Base-by-base conservation (phyloP, 92 coral and sea anemone species). In the Nematostella vectensis region DNA sequence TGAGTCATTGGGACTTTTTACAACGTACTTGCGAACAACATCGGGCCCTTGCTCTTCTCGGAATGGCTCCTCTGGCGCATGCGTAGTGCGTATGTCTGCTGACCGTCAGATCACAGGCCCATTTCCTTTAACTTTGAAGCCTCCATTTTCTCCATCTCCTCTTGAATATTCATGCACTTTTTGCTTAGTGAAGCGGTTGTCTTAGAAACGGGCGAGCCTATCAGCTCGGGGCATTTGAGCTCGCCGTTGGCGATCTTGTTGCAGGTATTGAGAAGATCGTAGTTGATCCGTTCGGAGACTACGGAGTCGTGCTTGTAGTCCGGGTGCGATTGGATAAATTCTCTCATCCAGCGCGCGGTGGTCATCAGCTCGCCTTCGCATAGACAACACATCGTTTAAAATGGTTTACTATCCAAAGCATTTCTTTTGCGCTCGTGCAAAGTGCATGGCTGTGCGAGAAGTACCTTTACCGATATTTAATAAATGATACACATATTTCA, bases 291-390 rank as follows among this genome's bases (percentile, higher is more conserved):
- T 28, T 91, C 98, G 19, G 67, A 70, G 57, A 91, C 82, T 13
- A 91, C 88, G 0, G 98, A 91, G 74, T 86, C 98, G 26, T 82
- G 64, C 53, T 78, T 81, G 80, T 91, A 91, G 28, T 82, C 95
- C 0, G 96, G 82, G 31, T 91, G 98, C 27, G 38, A 29, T 36
- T 50, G 70, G 20, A 91, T 93, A 48, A 81, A 91, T 52, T 51
- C 73, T 4, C 98, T 78, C 76, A 91, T 82, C 98, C 98, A 91
- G 28, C 83, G 96, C 1, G 98, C 98, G 24, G 98, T 91, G 15
- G 98, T 91, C 84, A 91, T 71, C 65, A 86, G 72, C 33, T 85
- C 98, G 47, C 98, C 98, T 91, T 27, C 27, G 27, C 11, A 29
- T n/a, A n/a, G n/a, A n/a, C n/a, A n/a, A n/a, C n/a, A n/a, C n/a